These are phyloP conservation scores for Ascaphus truei DNA, from an alignment of 2,113 vertebrate species.

Conservation along the genomic window DNA sequence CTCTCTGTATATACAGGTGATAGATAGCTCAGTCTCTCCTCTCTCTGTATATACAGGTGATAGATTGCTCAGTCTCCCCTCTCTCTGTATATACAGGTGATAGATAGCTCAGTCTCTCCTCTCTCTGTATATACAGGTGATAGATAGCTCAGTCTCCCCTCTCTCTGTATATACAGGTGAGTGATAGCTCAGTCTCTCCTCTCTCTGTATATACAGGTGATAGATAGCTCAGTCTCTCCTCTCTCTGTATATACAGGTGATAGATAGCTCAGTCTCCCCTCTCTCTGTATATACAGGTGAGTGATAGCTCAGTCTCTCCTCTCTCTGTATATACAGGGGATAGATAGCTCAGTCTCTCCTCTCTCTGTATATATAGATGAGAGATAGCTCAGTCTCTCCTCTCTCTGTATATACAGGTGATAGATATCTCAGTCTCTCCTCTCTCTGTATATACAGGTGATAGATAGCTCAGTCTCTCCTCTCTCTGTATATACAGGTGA, in stretches of 20 bases:
- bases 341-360: background rate
- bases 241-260: background rate
- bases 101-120: background rate
- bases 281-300: no score
- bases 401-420: no score
- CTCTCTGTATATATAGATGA: background rate
- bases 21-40: background rate
- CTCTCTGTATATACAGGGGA: background rate
- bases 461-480: background rate
- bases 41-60: no score
- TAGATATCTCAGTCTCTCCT: background rate
- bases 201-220: background rate
- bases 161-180: no score
- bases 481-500: background rate
- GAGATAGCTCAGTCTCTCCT: background rate
- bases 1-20: background rate
- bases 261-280: background rate
- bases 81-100: background rate
- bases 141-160: background rate
- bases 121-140: background rate
- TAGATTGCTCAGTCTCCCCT: background rate
- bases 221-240: background rate
- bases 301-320: background rate
- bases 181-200: background rate
- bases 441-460: background rate